A percentile compares a stretch with the other conserved stretches of the same genome.
Conservation (phyloP, 2,797 vertebrate species). For the Phoebastria nigripes region DNA sequence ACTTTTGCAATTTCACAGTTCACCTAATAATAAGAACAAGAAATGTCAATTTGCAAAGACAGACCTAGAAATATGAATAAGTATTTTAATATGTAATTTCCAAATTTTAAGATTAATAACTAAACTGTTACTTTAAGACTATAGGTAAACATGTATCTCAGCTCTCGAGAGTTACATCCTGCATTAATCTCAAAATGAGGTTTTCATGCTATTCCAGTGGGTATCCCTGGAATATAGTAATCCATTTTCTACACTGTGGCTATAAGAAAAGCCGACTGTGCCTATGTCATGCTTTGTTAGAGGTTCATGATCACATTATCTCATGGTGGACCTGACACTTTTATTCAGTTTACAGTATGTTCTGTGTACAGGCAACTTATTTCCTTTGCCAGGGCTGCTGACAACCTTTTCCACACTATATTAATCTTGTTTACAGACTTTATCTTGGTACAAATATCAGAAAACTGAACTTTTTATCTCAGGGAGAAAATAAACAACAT, state of each 20-base stretch:
- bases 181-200: conserved; percentile 76
- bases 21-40: background rate
- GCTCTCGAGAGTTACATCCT: conserved; percentile 72
- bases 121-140: conserved; percentile 12
- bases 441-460: conserved; percentile 95
- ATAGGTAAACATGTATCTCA: conserved; percentile 46
- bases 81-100: background rate
- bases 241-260: conserved; percentile 93
- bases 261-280: conserved; percentile 82
- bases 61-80: background rate
- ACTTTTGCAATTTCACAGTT: background rate
- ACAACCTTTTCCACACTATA: conserved; percentile 97
- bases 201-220: conserved; percentile 78
- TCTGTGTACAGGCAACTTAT: conserved; percentile 89
- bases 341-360: conserved; percentile 96
- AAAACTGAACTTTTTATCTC: conserved; percentile 87
- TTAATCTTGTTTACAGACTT: conserved; percentile 99
- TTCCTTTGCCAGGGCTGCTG: conserved; percentile 91
- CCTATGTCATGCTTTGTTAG: conserved; percentile 97
- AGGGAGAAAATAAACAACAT: conserved; percentile 84
- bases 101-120: conserved; percentile 23
- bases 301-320: conserved; percentile 98
- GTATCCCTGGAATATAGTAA: conserved; percentile 84
- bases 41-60: background rate
- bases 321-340: conserved; percentile 94